Percentiles rank a stretch among this genome's conserved stretches.
Evolutionary conservation across 2,113 vertebrate species (phyloP).

Genomic region (Heterotilapia buettikoferi): DNA sequence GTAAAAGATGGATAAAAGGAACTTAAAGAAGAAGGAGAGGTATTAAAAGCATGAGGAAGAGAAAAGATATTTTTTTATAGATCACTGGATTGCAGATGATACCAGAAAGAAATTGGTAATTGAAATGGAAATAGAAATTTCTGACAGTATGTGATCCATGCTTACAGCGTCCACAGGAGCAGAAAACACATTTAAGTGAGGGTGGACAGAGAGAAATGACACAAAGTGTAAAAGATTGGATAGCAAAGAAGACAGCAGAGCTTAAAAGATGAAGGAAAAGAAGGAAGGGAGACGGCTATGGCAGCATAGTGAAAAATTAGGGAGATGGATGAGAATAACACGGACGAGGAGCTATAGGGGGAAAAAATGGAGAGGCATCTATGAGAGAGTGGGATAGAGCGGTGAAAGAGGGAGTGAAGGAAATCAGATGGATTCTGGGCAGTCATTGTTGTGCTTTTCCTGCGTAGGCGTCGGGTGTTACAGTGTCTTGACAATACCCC

Average conservation of each 20-base stretch:
- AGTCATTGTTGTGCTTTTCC: background rate
- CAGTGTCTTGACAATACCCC: slow-evolving; percentile 5
- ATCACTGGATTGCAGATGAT: background rate
- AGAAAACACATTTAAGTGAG: background rate
- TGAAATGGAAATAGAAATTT: background rate
- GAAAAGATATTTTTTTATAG: background rate
- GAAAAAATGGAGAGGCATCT: background rate
- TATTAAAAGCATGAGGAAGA: background rate
- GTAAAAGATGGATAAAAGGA: background rate
- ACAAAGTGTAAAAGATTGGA: background rate
- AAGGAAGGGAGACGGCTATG: background rate
- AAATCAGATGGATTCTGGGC: slow-evolving; percentile 27
- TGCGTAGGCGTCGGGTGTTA: slow-evolving; percentile 31
- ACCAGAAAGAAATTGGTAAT: background rate
- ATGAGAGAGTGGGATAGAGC: background rate
- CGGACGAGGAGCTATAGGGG: background rate
- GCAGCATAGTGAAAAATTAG: background rate
- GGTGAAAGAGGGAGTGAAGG: background rate
- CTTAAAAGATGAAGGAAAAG: background rate
- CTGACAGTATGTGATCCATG: background rate
- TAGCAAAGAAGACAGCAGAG: background rate
- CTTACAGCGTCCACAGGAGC: background rate
- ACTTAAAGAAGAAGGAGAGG: background rate
- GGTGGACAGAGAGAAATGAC: background rate
- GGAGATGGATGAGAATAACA: background rate